phyloP scores from a whole-genome alignment of 2,797 vertebrate genomes.

The Acipenser oxyrinchus region DNA sequence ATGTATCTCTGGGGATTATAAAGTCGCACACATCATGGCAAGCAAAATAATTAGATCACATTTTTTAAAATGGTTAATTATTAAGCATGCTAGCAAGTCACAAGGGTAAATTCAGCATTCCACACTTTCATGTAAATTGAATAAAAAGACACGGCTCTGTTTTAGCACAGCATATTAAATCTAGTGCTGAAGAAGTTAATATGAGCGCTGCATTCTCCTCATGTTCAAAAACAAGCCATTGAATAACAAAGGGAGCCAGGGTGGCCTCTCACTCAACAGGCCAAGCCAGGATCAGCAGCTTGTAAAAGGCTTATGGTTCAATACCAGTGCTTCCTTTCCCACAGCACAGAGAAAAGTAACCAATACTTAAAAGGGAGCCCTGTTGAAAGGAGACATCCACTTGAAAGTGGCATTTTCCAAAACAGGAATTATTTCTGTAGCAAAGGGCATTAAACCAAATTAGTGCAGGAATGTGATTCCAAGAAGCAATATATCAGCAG shows the following conservation, averaged over 20 bases:
- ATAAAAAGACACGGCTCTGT: too few species aligned
- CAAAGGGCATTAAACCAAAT: constrained; percentile 22
- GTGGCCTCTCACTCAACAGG: constrained; percentile 28
- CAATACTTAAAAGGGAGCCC: constrained; percentile 27
- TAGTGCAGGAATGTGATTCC: not conserved
- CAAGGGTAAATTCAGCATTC: too few species aligned
- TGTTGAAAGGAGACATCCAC: constrained; percentile 25
- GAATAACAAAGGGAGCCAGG: constrained; percentile 21
- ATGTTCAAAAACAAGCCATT: constrained; percentile 17
- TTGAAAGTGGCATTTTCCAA: constrained; percentile 32
- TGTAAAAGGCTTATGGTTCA: constrained; percentile 30
- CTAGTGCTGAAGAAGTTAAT: not conserved
- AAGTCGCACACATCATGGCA: too few species aligned
- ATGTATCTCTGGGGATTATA: too few species aligned
- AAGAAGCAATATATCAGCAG: constrained; percentile 7
- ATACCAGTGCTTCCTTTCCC: constrained; percentile 35
- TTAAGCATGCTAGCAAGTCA: too few species aligned
- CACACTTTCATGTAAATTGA: too few species aligned
- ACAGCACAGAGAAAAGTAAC: constrained; percentile 30
- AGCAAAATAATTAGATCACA: too few species aligned
- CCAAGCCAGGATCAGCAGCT: constrained; percentile 15
- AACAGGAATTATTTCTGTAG: constrained; percentile 19
- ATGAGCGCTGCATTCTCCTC: not conserved
- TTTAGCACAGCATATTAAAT: too few species aligned
- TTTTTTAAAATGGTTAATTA: too few species aligned